Evolutionary conservation across 2,888 invertebrate species (phyloP), one percentile per base, ranked within the genome.

Genomic region (Criorhina ranunculi): DNA sequence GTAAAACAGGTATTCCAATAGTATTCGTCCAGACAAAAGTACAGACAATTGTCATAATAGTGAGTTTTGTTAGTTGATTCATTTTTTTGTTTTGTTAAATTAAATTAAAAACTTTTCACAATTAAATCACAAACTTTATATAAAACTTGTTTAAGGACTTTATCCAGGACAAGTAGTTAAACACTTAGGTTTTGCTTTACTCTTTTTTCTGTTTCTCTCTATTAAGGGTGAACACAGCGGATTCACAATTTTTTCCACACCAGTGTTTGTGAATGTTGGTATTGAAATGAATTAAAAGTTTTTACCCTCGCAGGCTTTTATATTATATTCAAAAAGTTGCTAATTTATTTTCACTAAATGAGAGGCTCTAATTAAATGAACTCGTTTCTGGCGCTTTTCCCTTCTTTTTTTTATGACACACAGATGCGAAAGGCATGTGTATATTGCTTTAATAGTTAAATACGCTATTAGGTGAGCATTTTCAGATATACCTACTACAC

Each of bases 281-380:
- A 33, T 69, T 67, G 57, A 78, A 83, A 69, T 83, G 83, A 83
- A 44, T 75, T 69, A 62, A 31, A 69, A 75, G 51, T 31, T 51
- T 79, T 64, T 33, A 29, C 51, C 40, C 29, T 76, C 79, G 33
- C 64, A 60, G 79, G 75, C 80, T 85, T 80, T 85, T 85, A 85
- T 85, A 85, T 66, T 75, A 40, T 55, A 29, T 69, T 64, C 46
- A 66, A 66, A 24, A 70, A 79, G 75, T 64, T 76, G 85, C 75
- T 85, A 85, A 85, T 80, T 85, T 70, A 75, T 75, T 80, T 76
- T 37, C 15, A 49, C 73, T 77, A 82, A 60, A 75, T 66, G 76
- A 88, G 89, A 89, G 24, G 24, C 90, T 90, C 89, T 90, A 91
- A 91, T 91, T 91, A 90, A 89, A 89, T 89, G 89, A 87, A 87